Evolutionary conservation across 2,797 vertebrate genomes (phyloP), one percentile per base, ranked within the genome.

Genomic region (Leptoclinus maculatus): DNA sequence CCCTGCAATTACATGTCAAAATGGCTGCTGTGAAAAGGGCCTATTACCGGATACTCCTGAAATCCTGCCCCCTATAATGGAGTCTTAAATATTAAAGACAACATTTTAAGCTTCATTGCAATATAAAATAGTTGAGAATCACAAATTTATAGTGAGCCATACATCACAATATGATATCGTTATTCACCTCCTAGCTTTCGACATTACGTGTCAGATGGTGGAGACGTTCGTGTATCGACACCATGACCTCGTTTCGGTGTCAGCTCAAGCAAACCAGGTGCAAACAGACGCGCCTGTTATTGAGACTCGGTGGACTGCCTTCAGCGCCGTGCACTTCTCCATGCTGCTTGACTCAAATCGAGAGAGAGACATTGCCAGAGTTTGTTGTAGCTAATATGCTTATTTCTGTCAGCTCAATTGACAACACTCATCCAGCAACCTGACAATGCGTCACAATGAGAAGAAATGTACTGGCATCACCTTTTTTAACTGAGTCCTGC

Each of bases 401-500:
- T 86, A 91, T 93, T 92, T 92, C 90, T 93, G 93, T 93, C 93
- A 79, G 69, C 79, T 83, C 87, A 87, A 88, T 87, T 92, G 91
- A 92, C 93, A 94, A 89, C 79, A 66, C 82, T 91, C 87, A 85
- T 88, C 89, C 73, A 13, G 75, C 73, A 71, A 63, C 78, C 88
- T 93, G 94, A 94, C 91, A 89, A 87, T 80, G 90, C 94, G 89
- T 89, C 87, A 76, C 89, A 88, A 79, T 69, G 89, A 93, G 90
- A 80, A 84, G 90, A 80, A 66, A 85, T 83, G 74, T 5, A 65
- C 78, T 83, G 82, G 65, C 89, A 79, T 85, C 88, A 82, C 84
- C 80, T 94, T 27, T 27, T 27, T 84, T 89, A 92, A 82, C 76
- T 62, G 72, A 84, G 80, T 70, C 66, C 66, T 85, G 73, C 85